These are phyloP conservation scores for Drosophila fungiperda DNA, from an alignment of 2,888 invertebrate genomes.

Conservation along the genomic window DNA sequence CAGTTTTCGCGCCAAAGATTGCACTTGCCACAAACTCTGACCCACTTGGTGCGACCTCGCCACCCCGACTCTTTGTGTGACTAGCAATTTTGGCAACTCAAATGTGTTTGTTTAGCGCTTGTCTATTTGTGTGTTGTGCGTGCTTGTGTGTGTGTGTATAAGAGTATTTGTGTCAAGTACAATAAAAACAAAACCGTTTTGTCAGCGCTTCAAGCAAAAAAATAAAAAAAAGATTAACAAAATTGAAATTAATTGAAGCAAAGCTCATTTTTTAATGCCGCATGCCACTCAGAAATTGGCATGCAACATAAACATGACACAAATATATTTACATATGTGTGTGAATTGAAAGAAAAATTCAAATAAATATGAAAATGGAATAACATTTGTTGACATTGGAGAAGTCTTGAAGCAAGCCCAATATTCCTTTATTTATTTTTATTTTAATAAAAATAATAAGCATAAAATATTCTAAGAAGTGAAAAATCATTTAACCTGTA, in stretches of 20 bases:
- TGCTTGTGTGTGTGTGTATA: slow-evolving; percentile 10
- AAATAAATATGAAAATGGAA: slow-evolving; percentile 14
- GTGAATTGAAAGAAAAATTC: not conserved
- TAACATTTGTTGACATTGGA: not conserved
- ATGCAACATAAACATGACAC: slow-evolving; percentile 5
- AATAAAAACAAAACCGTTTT: slow-evolving; percentile 55
- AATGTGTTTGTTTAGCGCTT: slow-evolving; percentile 43
- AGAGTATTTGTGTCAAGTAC: slow-evolving; percentile 26
- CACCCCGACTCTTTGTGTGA: slow-evolving; percentile 5
- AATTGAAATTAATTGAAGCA: slow-evolving; percentile 60
- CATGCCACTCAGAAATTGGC: slow-evolving; percentile 43
- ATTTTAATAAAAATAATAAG: not conserved
- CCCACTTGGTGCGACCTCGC: slow-evolving; percentile 40
- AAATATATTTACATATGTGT: slow-evolving; percentile 1
- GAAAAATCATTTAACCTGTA: not conserved
- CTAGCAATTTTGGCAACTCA: slow-evolving; percentile 60
- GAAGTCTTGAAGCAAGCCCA: not conserved
- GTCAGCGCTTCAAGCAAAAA: slow-evolving; percentile 6
- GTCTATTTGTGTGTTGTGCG: slow-evolving; percentile 5
- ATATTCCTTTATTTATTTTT: not conserved
- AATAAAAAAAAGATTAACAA: slow-evolving; percentile 13
- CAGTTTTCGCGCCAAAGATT: slow-evolving; percentile 57
- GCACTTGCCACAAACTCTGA: slow-evolving; percentile 59
- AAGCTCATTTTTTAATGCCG: slow-evolving; percentile 7
- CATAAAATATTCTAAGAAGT: not conserved